Percentiles rank a stretch among this genome's conserved stretches.
Evolutionary conservation across 2,113 vertebrate species (phyloP).

Genomic region (Cottus gobio): DNA sequence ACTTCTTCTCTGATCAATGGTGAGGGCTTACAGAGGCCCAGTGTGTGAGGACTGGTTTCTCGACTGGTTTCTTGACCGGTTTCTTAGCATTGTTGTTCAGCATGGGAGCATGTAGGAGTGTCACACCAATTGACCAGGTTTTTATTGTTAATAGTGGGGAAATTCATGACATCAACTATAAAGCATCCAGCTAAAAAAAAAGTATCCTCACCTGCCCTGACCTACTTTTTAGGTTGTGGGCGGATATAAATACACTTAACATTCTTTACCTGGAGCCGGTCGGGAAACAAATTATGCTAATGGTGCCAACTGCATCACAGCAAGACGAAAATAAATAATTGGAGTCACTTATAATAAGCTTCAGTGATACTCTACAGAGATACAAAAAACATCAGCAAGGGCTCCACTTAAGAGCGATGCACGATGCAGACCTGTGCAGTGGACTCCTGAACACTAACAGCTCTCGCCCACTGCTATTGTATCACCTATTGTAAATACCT

Average conservation of each 20-base stretch:
- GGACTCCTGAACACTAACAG: neutral
- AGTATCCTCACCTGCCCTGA: neutral
- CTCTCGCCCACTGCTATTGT: slow-evolving; percentile 28
- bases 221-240: neutral
- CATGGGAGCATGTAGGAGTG: neutral
- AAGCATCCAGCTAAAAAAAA: neutral
- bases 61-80: slow-evolving; percentile 21
- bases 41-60: slow-evolving; percentile 8
- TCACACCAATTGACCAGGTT: neutral
- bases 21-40: slow-evolving; percentile 30
- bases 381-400: neutral
- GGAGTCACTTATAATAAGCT: neutral
- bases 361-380: neutral
- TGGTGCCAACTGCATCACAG: neutral
- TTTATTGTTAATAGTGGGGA: neutral
- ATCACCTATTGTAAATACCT: slow-evolving; percentile 41
- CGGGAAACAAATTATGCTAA: neutral
- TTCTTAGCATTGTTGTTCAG: neutral
- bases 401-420: neutral
- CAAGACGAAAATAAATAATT: neutral
- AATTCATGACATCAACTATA: neutral
- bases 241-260: neutral
- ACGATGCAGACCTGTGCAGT: neutral
- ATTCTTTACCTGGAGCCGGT: neutral
- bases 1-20: slow-evolving; percentile 48